phyloP scores from a whole-genome alignment of 2,797 vertebrate genomes.

The Hapalemur alaotrensis region DNA sequence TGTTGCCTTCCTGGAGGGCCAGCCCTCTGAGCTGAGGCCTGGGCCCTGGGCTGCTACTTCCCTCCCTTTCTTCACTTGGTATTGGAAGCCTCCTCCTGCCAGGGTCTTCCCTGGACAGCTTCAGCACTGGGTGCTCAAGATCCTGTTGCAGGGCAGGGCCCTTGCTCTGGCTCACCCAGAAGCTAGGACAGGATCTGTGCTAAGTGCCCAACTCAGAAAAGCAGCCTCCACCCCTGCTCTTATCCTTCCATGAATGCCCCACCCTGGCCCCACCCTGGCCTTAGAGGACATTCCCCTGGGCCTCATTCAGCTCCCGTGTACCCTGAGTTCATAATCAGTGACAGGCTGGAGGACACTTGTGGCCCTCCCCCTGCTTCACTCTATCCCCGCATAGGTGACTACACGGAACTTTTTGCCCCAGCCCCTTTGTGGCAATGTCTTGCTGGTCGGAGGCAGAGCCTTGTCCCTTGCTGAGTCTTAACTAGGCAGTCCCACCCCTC shows the following conservation, averaged over 20 bases:
- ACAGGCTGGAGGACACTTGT: neutral
- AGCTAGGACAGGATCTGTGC: neutral
- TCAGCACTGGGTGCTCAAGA: neutral
- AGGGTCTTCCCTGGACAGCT: neutral
- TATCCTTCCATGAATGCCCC: neutral
- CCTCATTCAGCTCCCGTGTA: neutral
- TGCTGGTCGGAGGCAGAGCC: neutral
- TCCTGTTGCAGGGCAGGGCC: neutral
- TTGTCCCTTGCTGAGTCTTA: neutral
- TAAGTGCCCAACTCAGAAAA: neutral
- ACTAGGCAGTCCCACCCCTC: neutral
- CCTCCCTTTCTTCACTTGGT: neutral
- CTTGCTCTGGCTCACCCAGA: neutral
- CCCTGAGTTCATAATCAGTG: neutral
- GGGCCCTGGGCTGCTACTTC: neutral
- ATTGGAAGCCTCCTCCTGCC: neutral
- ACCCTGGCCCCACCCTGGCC: neutral
- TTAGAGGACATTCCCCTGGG: neutral
- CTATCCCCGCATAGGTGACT: neutral
- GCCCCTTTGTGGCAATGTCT: neutral
- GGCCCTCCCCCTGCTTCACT: neutral
- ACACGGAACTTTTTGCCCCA: neutral
- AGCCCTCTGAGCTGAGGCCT: neutral
- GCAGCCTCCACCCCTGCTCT: neutral
- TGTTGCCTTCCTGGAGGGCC: constrained; percentile 17